Evolutionary conservation across 1,140 invertebrate genomes (phyloP).

Genomic region (Drosophila neocordata): DNA sequence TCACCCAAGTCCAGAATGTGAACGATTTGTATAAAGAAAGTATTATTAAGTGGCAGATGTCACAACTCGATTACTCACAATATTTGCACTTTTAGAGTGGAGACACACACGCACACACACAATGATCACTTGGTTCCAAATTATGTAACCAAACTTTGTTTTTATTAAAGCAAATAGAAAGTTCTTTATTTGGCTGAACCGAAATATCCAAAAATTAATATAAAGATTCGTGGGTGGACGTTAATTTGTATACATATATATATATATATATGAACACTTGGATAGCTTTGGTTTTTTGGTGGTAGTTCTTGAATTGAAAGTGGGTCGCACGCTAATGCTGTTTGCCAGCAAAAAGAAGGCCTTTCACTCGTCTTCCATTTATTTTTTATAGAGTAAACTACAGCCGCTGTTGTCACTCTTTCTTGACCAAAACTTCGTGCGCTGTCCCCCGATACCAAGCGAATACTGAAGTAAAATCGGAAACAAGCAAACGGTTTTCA

Average conservation of each 20-base stretch:
- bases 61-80: constrained; percentile 15
- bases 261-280: neutral
- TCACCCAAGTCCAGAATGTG: constrained; percentile 11
- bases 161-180: constrained; percentile 3
- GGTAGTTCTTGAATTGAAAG: constrained; percentile 10
- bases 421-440: constrained; percentile 10
- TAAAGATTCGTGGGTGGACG: neutral
- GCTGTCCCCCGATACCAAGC: constrained; percentile 9
- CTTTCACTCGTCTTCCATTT: constrained; percentile 17
- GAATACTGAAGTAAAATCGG: constrained; percentile 11
- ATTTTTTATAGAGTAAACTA: constrained; percentile 5
- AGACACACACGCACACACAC: neutral
- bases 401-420: constrained; percentile 9
- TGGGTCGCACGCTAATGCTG: constrained; percentile 8
- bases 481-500: constrained; percentile 17
- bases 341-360: constrained; percentile 7
- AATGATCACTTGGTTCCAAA: neutral
- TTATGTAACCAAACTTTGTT: constrained; percentile 4
- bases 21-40: constrained; percentile 2
- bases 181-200: neutral
- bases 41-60: constrained; percentile 7
- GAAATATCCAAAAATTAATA: neutral
- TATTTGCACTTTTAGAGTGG: neutral
- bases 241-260: neutral
- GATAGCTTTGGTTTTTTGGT: neutral